phyloP scores from a whole-genome alignment of 2,888 invertebrate genomes.

The Idaea biselata region DNA sequence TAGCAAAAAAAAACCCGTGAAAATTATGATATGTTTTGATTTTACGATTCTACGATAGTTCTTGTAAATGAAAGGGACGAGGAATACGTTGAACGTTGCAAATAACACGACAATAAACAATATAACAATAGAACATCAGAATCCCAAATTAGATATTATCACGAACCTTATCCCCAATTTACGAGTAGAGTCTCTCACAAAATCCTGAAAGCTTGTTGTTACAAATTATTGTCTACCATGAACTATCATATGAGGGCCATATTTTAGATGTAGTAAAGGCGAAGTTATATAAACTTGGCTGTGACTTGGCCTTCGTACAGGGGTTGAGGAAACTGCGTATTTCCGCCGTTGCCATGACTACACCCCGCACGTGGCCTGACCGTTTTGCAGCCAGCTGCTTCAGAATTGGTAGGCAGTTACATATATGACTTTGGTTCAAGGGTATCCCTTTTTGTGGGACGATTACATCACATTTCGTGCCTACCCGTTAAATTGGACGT shows the following conservation, averaged over 20 bases:
- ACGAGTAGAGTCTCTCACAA: conserved; percentile 4
- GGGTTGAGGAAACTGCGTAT: conserved; percentile 66
- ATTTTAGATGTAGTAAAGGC: conserved; percentile 40
- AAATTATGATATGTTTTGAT: no score
- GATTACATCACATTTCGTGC: conserved; percentile 45
- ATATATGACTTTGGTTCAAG: conserved; percentile 46
- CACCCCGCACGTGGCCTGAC: conserved; percentile 65
- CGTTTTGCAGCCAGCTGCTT: conserved; percentile 52
- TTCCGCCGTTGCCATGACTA: conserved; percentile 72
- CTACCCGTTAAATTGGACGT: conserved; percentile 50
- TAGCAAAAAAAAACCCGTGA: not conserved
- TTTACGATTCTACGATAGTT: no score
- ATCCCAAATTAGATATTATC: conserved; percentile 1
- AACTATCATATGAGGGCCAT: conserved; percentile 32
- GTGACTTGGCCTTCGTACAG: conserved; percentile 28
- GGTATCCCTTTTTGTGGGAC: conserved; percentile 50
- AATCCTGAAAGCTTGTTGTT: conserved; percentile 4
- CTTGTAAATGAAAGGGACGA: not conserved
- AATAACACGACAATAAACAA: not conserved
- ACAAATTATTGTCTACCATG: conserved; percentile 16
- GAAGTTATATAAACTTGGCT: conserved; percentile 24
- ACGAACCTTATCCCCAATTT: conserved; percentile 3
- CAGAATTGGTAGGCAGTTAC: conserved; percentile 56
- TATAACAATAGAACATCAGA: conserved; percentile 3
- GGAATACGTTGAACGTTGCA: not conserved